Evolutionary conservation across 2,113 vertebrate genomes (phyloP).

Genomic region (Hypomesus transpacificus): DNA sequence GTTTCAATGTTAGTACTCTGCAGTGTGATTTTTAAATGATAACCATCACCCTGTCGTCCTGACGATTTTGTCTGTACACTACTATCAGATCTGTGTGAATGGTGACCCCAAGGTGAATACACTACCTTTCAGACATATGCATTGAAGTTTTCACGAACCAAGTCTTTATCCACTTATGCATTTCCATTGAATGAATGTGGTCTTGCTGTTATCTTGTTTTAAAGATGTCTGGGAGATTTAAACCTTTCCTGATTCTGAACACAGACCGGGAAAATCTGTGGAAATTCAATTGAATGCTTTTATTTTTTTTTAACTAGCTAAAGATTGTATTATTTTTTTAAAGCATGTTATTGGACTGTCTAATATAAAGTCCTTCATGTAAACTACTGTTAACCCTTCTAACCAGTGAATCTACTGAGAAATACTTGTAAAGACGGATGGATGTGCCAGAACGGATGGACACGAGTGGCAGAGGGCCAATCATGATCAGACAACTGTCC

Average conservation of each 20-base stretch:
- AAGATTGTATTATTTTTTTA: conserved; percentile 60
- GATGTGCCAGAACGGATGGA: conserved; percentile 30
- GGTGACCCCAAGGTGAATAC: conserved; percentile 9
- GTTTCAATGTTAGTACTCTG: background rate
- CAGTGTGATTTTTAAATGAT: conserved; percentile 24
- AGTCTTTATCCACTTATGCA: conserved; percentile 5
- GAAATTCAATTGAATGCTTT: conserved; percentile 26
- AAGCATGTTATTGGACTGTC: conserved; percentile 41
- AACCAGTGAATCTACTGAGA: conserved; percentile 24
- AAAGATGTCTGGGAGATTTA: conserved; percentile 27
- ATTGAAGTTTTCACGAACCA: conserved; percentile 25
- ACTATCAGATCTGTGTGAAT: conserved; percentile 36
- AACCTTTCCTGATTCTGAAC: conserved; percentile 27
- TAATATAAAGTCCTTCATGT: conserved; percentile 25
- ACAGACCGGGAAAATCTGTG: conserved; percentile 23
- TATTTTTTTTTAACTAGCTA: conserved; percentile 44
- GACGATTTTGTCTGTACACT: conserved; percentile 32
- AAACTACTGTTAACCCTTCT: conserved; percentile 48
- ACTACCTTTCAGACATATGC: conserved; percentile 18
- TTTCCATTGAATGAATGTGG: conserved; percentile 19
- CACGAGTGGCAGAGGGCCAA: background rate
- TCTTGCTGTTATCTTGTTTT: conserved; percentile 23
- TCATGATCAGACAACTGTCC: conserved; percentile 4
- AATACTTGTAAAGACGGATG: conserved; percentile 9
- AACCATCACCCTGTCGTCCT: conserved; percentile 49